Evolutionary conservation across 1,140 invertebrate species (phyloP), one percentile per base, ranked within the genome.

Genomic region (Meloidogyne floridensis): DNA sequence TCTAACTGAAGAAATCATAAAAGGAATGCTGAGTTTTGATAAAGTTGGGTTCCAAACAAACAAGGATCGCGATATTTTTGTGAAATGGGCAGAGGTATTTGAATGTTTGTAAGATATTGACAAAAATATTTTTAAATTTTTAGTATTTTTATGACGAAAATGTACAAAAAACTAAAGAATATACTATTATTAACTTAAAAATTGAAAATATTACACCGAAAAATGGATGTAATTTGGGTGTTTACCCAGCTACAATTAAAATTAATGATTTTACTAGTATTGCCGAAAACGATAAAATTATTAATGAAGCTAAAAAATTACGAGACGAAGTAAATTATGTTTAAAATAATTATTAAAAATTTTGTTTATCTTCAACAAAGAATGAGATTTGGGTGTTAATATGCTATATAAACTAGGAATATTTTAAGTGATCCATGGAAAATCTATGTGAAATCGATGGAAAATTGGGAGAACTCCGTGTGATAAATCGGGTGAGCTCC

Each of bases 11-110:
- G 84, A 89, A 0, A 86, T 89, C 43, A 75, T 89, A 18, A 79
- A 88, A 56, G 88, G 88, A 11, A 74, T 89, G 56, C 72, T 89
- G 32, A 81, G 89, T 71, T 89, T 89, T 73, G 88, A 88, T 10
- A 89, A 89, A 81, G 87, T 89, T 51, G 88, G 88, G 32, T 89
- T 89, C 81, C 88, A 89, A 87, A 89, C 88, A 15, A 89, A 89
- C 74, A 69, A 88, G 6, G 88, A 89, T 77, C 87, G 88, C 32
- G 80, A 82, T 10, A 88, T 78, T 65, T 89, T 90, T 56, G 74
- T 90, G 9, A 78, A 88, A 32, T 74, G 88, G 32, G 82, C 90
- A 6, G 15, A 3, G 43, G 6, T 42, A 0, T 79, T 15, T 87
- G 83, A 1, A 5, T 5, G 3, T 47, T 47, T 20, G 3, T 47